A percentile compares a stretch with the other conserved stretches of the same genome.
Conservation (phyloP, 2,888 invertebrate species). For the Galerucella nymphaeae region DNA sequence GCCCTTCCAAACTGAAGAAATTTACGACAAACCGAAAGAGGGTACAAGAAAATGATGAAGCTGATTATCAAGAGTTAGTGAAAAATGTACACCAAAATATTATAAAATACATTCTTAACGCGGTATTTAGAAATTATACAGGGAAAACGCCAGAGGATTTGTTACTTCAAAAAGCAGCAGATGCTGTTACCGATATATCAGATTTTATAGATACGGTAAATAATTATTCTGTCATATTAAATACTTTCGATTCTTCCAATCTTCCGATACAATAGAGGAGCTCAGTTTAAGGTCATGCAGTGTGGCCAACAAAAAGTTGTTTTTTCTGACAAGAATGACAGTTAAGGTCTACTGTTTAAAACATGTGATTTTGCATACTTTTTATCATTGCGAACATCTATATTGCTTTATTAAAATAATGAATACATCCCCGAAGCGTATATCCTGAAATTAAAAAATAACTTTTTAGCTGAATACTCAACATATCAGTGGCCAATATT, state of each 20-base stretch:
- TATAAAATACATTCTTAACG: constrained; percentile 55
- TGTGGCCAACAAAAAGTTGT: too few species aligned
- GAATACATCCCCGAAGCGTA: too few species aligned
- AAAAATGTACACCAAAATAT: constrained; percentile 51
- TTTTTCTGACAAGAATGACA: too few species aligned
- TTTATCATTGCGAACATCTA: too few species aligned
- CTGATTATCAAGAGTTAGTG: constrained; percentile 37
- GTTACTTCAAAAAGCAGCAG: constrained; percentile 64
- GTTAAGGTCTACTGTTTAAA: too few species aligned
- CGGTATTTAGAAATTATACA: constrained; percentile 55
- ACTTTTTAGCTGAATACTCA: too few species aligned
- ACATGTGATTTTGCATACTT: too few species aligned
- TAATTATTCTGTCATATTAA: constrained; percentile 11
- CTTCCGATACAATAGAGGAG: too few species aligned
- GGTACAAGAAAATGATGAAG: constrained; percentile 50
- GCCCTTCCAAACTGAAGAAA: constrained; percentile 44
- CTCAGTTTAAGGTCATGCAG: too few species aligned
- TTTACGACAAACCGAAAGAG: constrained; percentile 39
- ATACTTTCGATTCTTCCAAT: background rate
- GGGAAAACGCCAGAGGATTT: constrained; percentile 61
- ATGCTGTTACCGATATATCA: constrained; percentile 68
- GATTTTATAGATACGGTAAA: constrained; percentile 69
- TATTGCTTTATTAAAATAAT: too few species aligned
- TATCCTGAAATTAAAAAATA: too few species aligned
- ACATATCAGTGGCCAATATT: too few species aligned